These are phyloP conservation scores for Maniola hyperantus DNA, from an alignment of 2,888 invertebrate genomes.

Conservation along the genomic window DNA sequence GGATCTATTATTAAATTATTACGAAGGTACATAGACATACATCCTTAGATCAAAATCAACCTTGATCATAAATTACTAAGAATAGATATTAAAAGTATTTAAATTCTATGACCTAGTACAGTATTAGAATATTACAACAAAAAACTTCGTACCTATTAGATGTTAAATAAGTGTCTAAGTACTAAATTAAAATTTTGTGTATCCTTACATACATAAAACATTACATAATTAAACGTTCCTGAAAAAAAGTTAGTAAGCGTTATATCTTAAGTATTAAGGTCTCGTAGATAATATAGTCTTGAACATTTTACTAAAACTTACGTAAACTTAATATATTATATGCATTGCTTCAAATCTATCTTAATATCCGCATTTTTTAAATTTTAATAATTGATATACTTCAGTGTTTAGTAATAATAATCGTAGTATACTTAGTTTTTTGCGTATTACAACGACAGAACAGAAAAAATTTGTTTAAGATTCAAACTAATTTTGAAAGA, in stretches of 20 bases:
- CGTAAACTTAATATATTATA: neutral
- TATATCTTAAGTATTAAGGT: neutral
- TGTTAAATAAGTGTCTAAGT: too few relatives aligned
- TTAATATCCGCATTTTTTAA: neutral
- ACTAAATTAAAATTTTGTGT: neutral
- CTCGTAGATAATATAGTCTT: neutral
- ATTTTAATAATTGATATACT: neutral
- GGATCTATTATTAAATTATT: neutral
- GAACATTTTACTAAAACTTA: neutral
- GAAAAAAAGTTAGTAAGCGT: constrained; percentile 31
- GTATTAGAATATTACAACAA: neutral
- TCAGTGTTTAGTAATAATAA: neutral
- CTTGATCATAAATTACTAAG: too few relatives aligned
- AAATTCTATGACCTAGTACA: neutral
- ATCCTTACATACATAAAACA: too few relatives aligned
- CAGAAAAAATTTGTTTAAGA: too few relatives aligned
- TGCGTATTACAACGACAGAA: too few relatives aligned
- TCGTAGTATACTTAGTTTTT: too few relatives aligned
- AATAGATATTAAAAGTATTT: neutral
- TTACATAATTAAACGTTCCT: constrained; percentile 23
- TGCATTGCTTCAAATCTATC: neutral
- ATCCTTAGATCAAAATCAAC: neutral
- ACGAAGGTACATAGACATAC: neutral
- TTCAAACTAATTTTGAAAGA: too few relatives aligned
- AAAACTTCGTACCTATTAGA: neutral